These are phyloP conservation scores for Dione juno DNA, from an alignment of 2,888 invertebrate species.

Conservation along the genomic window DNA sequence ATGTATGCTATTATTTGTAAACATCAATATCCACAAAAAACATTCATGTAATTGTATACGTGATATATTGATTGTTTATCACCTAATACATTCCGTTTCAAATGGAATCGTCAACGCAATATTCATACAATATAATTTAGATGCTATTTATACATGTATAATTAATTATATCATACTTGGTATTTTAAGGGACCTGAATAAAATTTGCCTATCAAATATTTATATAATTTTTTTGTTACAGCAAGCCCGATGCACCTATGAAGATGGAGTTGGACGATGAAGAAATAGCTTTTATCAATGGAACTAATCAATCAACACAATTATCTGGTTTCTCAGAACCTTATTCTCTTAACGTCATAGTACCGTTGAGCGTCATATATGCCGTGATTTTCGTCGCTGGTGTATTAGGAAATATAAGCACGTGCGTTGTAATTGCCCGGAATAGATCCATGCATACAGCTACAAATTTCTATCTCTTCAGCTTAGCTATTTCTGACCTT, in stretches of 20 bases:
- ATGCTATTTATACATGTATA: no score
- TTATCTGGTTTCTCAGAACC: conserved; percentile 61
- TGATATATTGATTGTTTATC: no score
- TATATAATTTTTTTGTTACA: conserved; percentile 41
- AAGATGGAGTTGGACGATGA: conserved; percentile 61
- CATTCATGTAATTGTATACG: no score
- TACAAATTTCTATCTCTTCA: conserved; percentile 92
- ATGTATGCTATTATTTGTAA: no score
- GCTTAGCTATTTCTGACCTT: conserved; percentile 90
- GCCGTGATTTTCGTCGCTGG: conserved; percentile 88
- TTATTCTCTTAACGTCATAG: conserved; percentile 84
- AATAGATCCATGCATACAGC: conserved; percentile 93
- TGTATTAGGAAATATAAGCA: conserved; percentile 90
- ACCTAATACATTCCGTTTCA: no score
- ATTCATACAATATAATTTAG: no score
- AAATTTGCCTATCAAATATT: no score
- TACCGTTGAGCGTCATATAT: conserved; percentile 88
- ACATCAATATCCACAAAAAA: no score
- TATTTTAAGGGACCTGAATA: no score
- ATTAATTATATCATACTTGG: no score
- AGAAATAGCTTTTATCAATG: conserved; percentile 56
- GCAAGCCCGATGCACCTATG: conserved; percentile 33
- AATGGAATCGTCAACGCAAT: no score
- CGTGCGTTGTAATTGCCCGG: conserved; percentile 89
- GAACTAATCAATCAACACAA: conserved; percentile 60